A percentile compares a stretch with the other conserved stretches of the same genome.
Conservation (phyloP, 1,140 invertebrate species). For the Scaptomyza graminum region DNA sequence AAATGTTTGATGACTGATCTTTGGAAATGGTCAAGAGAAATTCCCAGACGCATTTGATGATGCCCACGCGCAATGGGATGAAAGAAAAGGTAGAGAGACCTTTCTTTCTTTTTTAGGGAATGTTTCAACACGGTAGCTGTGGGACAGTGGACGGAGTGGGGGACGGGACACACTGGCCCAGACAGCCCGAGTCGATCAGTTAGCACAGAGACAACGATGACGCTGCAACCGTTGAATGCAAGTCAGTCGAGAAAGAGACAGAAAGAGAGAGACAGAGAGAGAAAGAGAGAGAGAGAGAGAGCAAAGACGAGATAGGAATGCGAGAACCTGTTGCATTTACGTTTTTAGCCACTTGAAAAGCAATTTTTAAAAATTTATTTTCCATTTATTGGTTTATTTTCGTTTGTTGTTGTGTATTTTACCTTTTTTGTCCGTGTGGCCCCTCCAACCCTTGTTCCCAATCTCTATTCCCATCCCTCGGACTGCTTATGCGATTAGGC, state of each 20-base stretch:
- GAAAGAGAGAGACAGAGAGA: not conserved
- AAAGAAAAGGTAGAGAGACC: slow-evolving; percentile 20
- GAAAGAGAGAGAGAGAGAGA: slow-evolving; percentile 15
- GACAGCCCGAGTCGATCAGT: slow-evolving; percentile 16
- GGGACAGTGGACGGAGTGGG: not conserved
- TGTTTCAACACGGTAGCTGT: slow-evolving; percentile 40
- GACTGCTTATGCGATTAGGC: slow-evolving; percentile 76
- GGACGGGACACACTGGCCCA: no score
- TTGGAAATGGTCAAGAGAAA: not conserved
- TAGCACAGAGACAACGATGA: slow-evolving; percentile 38
- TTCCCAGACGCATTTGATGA: slow-evolving; percentile 7
- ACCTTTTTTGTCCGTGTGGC: slow-evolving; percentile 59
- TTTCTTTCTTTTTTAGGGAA: slow-evolving; percentile 3
- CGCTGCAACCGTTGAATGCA: slow-evolving; percentile 25
- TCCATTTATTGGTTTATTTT: slow-evolving; percentile 81
- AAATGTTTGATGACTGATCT: slow-evolving; percentile 10
- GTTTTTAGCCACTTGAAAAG: slow-evolving; percentile 70
- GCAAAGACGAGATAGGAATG: not conserved
- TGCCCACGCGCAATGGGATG: not conserved
- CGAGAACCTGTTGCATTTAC: slow-evolving; percentile 46
- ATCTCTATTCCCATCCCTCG: slow-evolving; percentile 4
- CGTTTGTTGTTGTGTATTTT: slow-evolving; percentile 52
- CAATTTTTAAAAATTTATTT: slow-evolving; percentile 79
- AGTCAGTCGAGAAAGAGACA: not conserved
- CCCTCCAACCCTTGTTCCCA: slow-evolving; percentile 26